A percentile compares a stretch with the other conserved stretches of the same genome.
Conservation (phyloP, 2,113 vertebrate species). For the Pedionomus torquatus region DNA sequence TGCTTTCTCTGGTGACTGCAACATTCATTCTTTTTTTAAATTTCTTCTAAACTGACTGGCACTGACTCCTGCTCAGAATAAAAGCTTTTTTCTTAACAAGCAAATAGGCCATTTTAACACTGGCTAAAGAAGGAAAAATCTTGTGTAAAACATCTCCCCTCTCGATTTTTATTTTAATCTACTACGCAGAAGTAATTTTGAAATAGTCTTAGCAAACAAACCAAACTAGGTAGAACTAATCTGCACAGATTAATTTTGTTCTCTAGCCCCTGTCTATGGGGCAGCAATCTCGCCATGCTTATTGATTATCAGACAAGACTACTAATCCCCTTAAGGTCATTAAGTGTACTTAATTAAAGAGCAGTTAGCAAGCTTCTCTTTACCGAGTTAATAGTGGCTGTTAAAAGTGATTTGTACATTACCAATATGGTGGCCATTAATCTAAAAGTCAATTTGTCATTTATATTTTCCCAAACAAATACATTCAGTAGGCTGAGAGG, state of each 20-base stretch:
- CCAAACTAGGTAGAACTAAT: conserved; percentile 60
- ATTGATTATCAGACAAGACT: conserved; percentile 97
- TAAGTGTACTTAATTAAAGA: conserved; percentile 99
- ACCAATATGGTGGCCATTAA: conserved; percentile 76
- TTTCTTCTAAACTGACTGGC: neutral
- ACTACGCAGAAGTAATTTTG: neutral
- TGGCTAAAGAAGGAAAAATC: neutral
- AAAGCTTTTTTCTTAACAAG: neutral
- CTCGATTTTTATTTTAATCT: neutral
- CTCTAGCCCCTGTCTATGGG: conserved; percentile 72
- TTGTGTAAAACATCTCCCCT: neutral
- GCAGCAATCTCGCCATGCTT: conserved; percentile 84
- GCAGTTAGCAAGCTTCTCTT: conserved; percentile 87
- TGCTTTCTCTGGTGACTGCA: neutral
- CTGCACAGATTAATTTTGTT: conserved; percentile 77
- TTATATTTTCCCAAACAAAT: conserved; percentile 82
- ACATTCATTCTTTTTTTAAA: neutral
- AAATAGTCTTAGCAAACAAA: conserved; percentile 42
- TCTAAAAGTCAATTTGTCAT: conserved; percentile 80
- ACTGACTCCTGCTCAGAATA: neutral
- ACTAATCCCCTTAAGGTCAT: conserved; percentile 98
- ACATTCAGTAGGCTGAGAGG: conserved; percentile 37
- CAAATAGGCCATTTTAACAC: neutral
- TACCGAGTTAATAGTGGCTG: conserved; percentile 79
- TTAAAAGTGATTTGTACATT: conserved; percentile 82